phyloP scores from a whole-genome alignment of 2,113 vertebrate genomes.

The Scophthalmus maximus region DNA sequence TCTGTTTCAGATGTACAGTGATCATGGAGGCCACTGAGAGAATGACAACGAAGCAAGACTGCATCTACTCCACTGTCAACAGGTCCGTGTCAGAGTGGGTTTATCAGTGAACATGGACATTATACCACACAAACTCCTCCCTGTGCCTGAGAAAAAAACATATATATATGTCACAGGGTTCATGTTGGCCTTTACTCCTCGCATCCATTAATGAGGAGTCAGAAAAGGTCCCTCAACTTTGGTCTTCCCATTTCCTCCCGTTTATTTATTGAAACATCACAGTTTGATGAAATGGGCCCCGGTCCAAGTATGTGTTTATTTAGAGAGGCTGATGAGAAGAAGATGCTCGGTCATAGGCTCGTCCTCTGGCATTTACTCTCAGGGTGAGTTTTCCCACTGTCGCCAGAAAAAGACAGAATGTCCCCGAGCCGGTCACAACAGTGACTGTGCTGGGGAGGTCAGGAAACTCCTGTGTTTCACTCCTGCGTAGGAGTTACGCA shows the following conservation, averaged over 20 bases:
- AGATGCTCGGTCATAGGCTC: constrained; percentile 65
- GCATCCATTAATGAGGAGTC: constrained; percentile 43
- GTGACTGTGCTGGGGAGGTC: not conserved
- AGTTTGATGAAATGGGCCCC: constrained; percentile 69
- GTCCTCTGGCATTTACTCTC: constrained; percentile 68
- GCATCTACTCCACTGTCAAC: constrained; percentile 73
- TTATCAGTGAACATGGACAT: not conserved
- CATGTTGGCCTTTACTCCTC: constrained; percentile 28
- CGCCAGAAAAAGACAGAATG: constrained; percentile 62
- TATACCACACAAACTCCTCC: not conserved
- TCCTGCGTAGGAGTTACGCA: too few species aligned
- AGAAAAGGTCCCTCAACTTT: constrained; percentile 52
- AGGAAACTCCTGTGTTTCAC: too few species aligned
- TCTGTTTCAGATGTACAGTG: constrained; percentile 76
- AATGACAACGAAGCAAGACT: constrained; percentile 81
- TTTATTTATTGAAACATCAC: constrained; percentile 77
- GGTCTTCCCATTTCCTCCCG: constrained; percentile 70
- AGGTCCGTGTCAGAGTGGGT: constrained; percentile 75
- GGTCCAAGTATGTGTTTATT: constrained; percentile 76
- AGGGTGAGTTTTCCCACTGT: constrained; percentile 71
- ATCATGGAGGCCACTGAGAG: constrained; percentile 80
- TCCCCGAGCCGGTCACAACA: constrained; percentile 30
- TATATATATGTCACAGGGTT: too few species aligned
- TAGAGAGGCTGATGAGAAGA: constrained; percentile 68
- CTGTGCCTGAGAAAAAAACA: constrained; percentile 44